Percentiles rank a stretch among this genome's conserved stretches.
Evolutionary conservation across 1,140 invertebrate species (phyloP).

Genomic region (Brachionus koreanus): DNA sequence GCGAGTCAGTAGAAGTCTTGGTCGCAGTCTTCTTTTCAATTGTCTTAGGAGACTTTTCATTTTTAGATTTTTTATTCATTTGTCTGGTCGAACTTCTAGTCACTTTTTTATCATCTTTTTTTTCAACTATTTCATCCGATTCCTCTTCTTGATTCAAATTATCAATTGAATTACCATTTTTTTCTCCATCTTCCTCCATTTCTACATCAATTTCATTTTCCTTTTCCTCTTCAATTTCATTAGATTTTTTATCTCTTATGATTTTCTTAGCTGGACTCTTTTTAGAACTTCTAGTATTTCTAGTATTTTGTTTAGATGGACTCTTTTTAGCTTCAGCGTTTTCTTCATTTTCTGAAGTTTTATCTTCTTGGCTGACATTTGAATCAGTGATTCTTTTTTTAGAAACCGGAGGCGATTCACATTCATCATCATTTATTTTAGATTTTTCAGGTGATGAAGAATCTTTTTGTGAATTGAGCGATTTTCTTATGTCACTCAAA

Average conservation of each 20-base stretch:
- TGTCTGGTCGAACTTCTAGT: neutral
- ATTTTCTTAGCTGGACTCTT: neutral
- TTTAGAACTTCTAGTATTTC: neutral
- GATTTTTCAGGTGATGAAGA: neutral
- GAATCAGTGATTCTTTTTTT: neutral
- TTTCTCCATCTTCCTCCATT: neutral
- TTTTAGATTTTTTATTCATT: neutral
- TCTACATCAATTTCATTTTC: neutral
- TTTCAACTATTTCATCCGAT: neutral
- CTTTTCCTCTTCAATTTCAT: neutral
- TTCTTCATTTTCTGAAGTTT: neutral
- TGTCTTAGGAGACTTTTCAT: neutral
- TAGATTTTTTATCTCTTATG: neutral
- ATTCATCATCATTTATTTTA: neutral
- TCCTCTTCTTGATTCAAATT: neutral
- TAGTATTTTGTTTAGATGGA: no score
- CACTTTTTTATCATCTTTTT: neutral
- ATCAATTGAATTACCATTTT: neutral
- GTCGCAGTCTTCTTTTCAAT: neutral
- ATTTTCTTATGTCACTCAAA: slow-evolving; percentile 7
- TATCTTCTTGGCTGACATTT: neutral
- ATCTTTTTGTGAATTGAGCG: neutral
- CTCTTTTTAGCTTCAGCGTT: neutral
- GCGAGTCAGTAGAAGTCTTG: neutral
- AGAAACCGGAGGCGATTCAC: neutral